Percentiles rank a stretch among this genome's conserved stretches.
Evolutionary conservation across 2,797 vertebrate genomes (phyloP).

Genomic region (Crenuchus spilurus): DNA sequence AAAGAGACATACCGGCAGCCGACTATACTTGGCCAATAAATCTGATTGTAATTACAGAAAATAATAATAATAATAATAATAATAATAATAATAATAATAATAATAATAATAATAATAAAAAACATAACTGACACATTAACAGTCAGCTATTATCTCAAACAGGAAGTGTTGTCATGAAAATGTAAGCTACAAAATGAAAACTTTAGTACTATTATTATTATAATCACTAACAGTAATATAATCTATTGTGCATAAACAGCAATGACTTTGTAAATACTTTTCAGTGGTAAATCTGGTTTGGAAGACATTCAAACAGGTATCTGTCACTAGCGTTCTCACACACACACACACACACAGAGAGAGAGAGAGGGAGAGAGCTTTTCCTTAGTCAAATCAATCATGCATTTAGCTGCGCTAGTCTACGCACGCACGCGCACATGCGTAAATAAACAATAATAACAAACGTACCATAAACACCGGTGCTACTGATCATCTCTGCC

Average conservation of each 20-base stretch:
- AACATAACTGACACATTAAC: too few species aligned
- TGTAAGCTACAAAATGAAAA: too few species aligned
- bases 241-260: too few species aligned
- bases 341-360: constrained; percentile 30
- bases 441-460: constrained; percentile 75
- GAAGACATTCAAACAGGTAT: constrained; percentile 34
- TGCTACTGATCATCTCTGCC: constrained; percentile 99
- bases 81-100: background rate
- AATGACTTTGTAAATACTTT: background rate
- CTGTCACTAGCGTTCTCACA: constrained; percentile 2
- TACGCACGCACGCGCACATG: constrained; percentile 45
- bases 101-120: too few species aligned
- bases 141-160: too few species aligned
- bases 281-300: background rate
- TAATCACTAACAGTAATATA: too few species aligned
- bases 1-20: too few species aligned
- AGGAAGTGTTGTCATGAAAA: too few species aligned
- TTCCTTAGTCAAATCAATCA: constrained; percentile 31
- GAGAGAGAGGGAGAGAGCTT: too few species aligned
- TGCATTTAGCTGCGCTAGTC: too few species aligned
- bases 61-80: background rate
- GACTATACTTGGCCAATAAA: too few species aligned
- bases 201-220: too few species aligned
- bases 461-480: constrained; percentile 98
- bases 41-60: background rate